Percentiles rank a stretch among this genome's conserved stretches.
phyloP scores from a whole-genome alignment of 2,797 vertebrate genomes.

The Lutjanus campechanus region DNA sequence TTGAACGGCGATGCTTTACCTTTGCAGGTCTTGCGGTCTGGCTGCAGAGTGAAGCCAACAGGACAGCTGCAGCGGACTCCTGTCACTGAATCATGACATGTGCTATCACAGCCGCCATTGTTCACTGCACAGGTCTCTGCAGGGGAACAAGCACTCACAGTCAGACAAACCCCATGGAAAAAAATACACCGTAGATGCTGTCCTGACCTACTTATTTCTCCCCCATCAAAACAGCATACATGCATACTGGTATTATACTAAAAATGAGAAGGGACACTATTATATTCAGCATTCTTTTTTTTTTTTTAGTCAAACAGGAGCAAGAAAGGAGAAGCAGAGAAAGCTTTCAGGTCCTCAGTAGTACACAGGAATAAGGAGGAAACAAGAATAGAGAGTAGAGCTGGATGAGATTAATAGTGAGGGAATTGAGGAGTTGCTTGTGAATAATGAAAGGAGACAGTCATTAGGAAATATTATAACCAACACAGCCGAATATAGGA shows the following conservation, averaged over 20 bases:
- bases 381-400: slow-evolving; percentile 29
- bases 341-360: slow-evolving; percentile 35
- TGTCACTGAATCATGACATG: slow-evolving; percentile 94
- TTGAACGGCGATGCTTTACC: slow-evolving; percentile 81
- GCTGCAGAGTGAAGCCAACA: slow-evolving; percentile 96
- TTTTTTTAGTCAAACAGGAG: slow-evolving; percentile 38
- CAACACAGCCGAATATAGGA: slow-evolving; percentile 46
- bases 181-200: slow-evolving; percentile 31
- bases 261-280: slow-evolving; percentile 36
- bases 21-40: slow-evolving; percentile 97
- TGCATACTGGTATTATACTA: slow-evolving; percentile 33
- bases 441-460: slow-evolving; percentile 46
- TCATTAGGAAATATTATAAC: slow-evolving; percentile 34
- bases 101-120: slow-evolving; percentile 98
- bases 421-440: slow-evolving; percentile 23
- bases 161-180: slow-evolving; percentile 50
- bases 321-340: slow-evolving; percentile 38
- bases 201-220: slow-evolving; percentile 55
- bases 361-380: slow-evolving; percentile 24
- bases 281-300: slow-evolving; percentile 22
- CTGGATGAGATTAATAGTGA: slow-evolving; percentile 46
- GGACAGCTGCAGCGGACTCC: slow-evolving; percentile 99
- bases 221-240: slow-evolving; percentile 42
- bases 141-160: slow-evolving; percentile 61
- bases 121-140: slow-evolving; percentile 98